phyloP scores from a whole-genome alignment of 2,797 vertebrate species.

The Karalla daura region DNA sequence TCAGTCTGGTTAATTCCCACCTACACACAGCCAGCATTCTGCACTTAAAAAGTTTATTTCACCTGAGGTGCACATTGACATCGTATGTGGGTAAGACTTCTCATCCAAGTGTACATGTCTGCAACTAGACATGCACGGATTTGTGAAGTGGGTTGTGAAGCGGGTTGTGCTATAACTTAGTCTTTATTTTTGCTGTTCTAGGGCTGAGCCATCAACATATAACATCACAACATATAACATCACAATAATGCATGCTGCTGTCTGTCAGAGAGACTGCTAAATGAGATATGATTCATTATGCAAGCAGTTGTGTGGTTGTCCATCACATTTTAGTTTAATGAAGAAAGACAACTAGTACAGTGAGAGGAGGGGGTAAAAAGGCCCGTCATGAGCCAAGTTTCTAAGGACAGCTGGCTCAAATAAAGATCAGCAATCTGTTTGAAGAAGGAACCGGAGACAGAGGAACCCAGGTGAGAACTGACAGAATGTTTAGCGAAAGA shows the following conservation, averaged over 20 bases:
- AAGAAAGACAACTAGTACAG: conserved; percentile 17
- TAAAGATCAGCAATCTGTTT: conserved; percentile 23
- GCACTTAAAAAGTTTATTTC: conserved; percentile 18
- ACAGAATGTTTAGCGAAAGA: not conserved
- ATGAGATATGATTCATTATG: conserved; percentile 33
- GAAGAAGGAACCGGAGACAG: conserved; percentile 15
- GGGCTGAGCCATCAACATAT: conserved; percentile 10
- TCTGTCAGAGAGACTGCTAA: conserved; percentile 19
- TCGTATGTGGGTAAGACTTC: too few species aligned
- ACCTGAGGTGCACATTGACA: conserved; percentile 24
- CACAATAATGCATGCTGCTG: conserved; percentile 4
- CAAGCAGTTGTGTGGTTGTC: conserved; percentile 15
- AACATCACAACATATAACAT: too few species aligned
- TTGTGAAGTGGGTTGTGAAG: too few species aligned
- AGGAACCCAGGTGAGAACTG: conserved; percentile 1
- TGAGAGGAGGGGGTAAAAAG: conserved; percentile 1
- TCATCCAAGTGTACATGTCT: too few species aligned
- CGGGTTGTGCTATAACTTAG: conserved; percentile 13
- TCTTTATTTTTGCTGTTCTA: not conserved
- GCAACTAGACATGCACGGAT: too few species aligned
- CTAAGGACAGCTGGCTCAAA: conserved; percentile 35
- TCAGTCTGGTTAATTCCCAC: conserved; percentile 2
- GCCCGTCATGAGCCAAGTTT: conserved; percentile 3
- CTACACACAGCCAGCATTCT: conserved; percentile 29
- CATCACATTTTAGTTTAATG: conserved; percentile 21